phyloP scores from a whole-genome alignment of 2,888 invertebrate genomes.

The Yponomeuta cagnagella region DNA sequence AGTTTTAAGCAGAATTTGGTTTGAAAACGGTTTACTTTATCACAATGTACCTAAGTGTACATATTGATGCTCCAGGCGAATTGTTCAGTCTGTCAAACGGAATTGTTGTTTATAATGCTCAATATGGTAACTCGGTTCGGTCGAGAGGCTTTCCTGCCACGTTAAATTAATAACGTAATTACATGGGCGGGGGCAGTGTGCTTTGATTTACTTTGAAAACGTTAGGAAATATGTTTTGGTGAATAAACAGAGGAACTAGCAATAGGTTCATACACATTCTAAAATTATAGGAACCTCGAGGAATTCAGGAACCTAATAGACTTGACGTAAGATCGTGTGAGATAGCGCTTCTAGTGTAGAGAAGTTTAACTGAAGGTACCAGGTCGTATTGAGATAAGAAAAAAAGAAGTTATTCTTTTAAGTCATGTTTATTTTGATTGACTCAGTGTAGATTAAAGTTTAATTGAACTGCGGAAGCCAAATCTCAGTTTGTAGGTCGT shows the following conservation, averaged over 20 bases:
- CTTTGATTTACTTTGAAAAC: not conserved
- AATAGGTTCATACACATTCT: not conserved
- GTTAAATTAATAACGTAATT: constrained; percentile 3
- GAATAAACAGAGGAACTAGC: no score
- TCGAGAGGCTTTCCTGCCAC: not conserved
- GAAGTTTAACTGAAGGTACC: no score
- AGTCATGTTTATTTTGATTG: no score
- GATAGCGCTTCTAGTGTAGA: no score
- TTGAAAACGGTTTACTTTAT: not conserved
- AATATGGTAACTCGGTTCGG: constrained; percentile 1
- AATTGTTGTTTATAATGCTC: constrained; percentile 14
- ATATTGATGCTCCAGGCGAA: constrained; percentile 2
- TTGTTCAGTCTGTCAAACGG: constrained; percentile 8
- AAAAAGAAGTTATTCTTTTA: no score
- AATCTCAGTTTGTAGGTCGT: no score
- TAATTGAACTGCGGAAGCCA: no score
- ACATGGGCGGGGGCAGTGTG: not conserved
- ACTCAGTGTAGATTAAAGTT: no score
- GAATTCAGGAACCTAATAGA: no score
- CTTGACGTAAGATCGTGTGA: no score
- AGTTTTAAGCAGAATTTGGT: not conserved
- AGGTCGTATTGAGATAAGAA: no score
- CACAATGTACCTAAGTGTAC: not conserved
- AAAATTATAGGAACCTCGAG: not conserved
- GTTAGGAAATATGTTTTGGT: not conserved